Conservation (phyloP, 2,888 invertebrate genomes). For the Heliconius erato region DNA sequence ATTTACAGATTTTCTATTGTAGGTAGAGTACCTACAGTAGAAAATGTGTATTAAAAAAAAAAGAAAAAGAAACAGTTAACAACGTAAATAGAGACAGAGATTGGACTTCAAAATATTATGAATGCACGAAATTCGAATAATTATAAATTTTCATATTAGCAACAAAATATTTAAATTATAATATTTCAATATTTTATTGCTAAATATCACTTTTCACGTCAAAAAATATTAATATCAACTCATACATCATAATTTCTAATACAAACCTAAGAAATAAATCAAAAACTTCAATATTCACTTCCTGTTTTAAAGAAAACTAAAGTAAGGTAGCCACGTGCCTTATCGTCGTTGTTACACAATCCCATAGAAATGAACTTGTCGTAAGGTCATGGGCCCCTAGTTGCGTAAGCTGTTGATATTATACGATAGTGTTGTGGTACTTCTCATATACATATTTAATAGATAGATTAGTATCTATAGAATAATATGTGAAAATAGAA, state of each 20-base stretch:
- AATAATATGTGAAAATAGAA: too few relatives aligned
- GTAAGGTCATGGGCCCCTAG: constrained; percentile 54
- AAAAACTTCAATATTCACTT: background rate
- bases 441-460: background rate
- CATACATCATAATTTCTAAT: background rate
- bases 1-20: too few relatives aligned
- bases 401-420: constrained; percentile 39
- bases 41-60: background rate
- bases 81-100: too few relatives aligned
- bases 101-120: too few relatives aligned
- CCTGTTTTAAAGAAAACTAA: constrained; percentile 15
- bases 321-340: constrained; percentile 45
- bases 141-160: too few relatives aligned
- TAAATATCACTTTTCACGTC: background rate
- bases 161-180: too few relatives aligned
- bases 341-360: constrained; percentile 53
- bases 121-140: too few relatives aligned
- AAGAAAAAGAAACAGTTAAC: background rate
- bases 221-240: too few relatives aligned
- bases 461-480: background rate
- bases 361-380: constrained; percentile 53
- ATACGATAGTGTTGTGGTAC: background rate
- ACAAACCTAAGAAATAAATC: background rate
- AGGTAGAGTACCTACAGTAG: too few relatives aligned
- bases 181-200: too few relatives aligned